These are phyloP conservation scores for Palythoa caribaeorum DNA, from an alignment of 92 coral and sea anemone genomes.

Conservation along the genomic window DNA sequence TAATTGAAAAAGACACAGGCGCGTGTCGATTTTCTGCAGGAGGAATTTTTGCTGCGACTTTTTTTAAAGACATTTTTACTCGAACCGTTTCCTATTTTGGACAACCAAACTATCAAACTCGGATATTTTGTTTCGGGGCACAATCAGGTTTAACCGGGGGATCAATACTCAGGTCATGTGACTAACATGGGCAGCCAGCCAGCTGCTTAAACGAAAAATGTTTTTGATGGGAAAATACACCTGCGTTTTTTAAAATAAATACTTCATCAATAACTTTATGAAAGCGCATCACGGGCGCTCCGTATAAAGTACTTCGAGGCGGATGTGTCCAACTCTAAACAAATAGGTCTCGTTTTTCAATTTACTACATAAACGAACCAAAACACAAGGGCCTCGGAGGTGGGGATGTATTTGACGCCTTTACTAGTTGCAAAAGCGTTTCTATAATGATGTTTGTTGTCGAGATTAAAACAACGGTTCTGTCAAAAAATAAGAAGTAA, in stretches of 20 bases:
- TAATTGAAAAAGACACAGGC: conserved; percentile 77
- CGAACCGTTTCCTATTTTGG: neutral
- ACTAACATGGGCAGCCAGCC: conserved; percentile 49
- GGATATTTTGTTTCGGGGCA: conserved; percentile 21
- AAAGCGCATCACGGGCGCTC: conserved; percentile 95
- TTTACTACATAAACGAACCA: conserved; percentile 75
- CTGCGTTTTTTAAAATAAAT: conserved; percentile 92
- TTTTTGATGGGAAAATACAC: conserved; percentile 91
- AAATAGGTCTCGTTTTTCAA: conserved; percentile 71
- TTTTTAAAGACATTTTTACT: conserved; percentile 14
- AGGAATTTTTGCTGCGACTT: conserved; percentile 22
- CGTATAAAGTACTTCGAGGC: conserved; percentile 93
- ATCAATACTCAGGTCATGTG: conserved; percentile 77
- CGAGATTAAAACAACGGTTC: conserved; percentile 81
- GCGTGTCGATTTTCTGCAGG: conserved; percentile 15
- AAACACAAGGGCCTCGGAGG: conserved; percentile 20
- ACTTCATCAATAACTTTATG: conserved; percentile 99
- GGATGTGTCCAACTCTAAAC: conserved; percentile 88
- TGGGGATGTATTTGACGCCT: conserved; percentile 6
- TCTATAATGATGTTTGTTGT: conserved; percentile 66
- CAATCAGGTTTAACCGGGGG: conserved; percentile 39
- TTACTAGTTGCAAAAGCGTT: conserved; percentile 14
- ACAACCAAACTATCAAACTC: conserved; percentile 24
- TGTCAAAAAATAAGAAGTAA: conserved; percentile 76
- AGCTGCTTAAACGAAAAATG: conserved; percentile 81